Conservation (phyloP, 1,140 invertebrate genomes). For the Trichogramma pretiosum region DNA sequence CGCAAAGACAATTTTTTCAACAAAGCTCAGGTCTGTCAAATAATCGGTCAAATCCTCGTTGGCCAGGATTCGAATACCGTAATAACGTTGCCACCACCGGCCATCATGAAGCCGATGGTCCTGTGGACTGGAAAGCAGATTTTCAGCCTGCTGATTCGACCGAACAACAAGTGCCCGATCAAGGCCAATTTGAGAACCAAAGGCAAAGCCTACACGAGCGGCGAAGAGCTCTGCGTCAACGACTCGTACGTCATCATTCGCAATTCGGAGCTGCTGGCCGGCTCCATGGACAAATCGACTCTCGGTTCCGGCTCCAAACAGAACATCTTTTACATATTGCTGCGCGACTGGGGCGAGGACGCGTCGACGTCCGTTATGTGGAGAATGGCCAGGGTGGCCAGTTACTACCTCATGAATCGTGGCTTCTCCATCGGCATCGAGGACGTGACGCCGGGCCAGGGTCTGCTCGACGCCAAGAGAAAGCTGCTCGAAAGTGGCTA, state of each 20-base stretch:
- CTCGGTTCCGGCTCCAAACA: conserved; percentile 94
- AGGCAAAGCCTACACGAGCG: conserved; percentile 79
- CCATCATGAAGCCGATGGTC: conserved; percentile 80
- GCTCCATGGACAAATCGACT: conserved; percentile 87
- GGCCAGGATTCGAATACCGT: conserved; percentile 60
- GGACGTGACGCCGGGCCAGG: conserved; percentile 86
- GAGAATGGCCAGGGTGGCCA: conserved; percentile 78
- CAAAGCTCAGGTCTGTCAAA: conserved; percentile 63
- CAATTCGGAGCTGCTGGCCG: conserved; percentile 86
- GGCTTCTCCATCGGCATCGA: conserved; percentile 98
- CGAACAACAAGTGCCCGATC: conserved; percentile 68
- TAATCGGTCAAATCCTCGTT: conserved; percentile 67
- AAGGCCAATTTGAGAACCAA: conserved; percentile 84
- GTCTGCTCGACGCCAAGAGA: conserved; percentile 75
- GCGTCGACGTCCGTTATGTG: conserved; percentile 86
- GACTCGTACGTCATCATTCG: conserved; percentile 89
- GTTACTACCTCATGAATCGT: conserved; percentile 84
- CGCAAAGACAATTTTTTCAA: conserved; percentile 91
- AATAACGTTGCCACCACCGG: conserved; percentile 80
- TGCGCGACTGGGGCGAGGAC: conserved; percentile 88
- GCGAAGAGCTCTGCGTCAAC: conserved; percentile 80
- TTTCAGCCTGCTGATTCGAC: conserved; percentile 79
- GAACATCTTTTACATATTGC: conserved; percentile 92
- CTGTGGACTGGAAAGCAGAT: conserved; percentile 99
- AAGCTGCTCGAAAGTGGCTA: conserved; percentile 71